Percentiles rank a stretch among this genome's conserved stretches.
Conservation (phyloP, 2,797 vertebrate species). For the Botia kubotai region DNA sequence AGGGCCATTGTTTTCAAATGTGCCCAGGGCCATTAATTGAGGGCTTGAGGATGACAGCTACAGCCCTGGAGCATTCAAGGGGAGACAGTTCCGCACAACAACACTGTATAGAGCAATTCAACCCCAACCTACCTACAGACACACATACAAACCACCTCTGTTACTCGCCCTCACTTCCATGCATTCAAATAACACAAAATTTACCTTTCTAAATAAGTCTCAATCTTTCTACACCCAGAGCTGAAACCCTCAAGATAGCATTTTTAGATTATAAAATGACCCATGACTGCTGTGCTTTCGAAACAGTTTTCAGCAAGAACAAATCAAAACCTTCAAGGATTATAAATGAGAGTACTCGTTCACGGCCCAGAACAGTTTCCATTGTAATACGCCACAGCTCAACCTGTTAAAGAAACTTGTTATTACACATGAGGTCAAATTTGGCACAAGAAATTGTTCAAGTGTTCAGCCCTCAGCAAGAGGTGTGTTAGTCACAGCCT, state of each 20-base stretch:
- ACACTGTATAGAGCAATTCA: conserved; percentile 34
- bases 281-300: neutral
- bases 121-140: conserved; percentile 30
- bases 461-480: conserved; percentile 56
- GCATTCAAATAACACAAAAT: neutral
- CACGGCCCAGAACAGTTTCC: conserved; percentile 23
- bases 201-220: neutral
- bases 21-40: neutral
- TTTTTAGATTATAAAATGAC: conserved; percentile 30
- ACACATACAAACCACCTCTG: conserved; percentile 10
- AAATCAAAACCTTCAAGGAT: conserved; percentile 14
- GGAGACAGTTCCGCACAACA: conserved; percentile 57
- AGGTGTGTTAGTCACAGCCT: conserved; percentile 61
- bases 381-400: conserved; percentile 26
- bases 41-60: neutral
- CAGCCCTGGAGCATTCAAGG: conserved; percentile 52
- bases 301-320: conserved; percentile 5
- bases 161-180: conserved; percentile 12
- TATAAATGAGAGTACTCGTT: conserved; percentile 14
- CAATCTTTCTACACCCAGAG: conserved; percentile 9
- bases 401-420: conserved; percentile 62
- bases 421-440: conserved; percentile 43
- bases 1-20: neutral
- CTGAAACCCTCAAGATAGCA: conserved; percentile 1
- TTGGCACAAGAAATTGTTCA: conserved; percentile 46